A percentile compares a stretch with the other conserved stretches of the same genome.
Evolutionary conservation across 2,888 invertebrate genomes (phyloP).

Genomic region (Drosophila kambysellisi): DNA sequence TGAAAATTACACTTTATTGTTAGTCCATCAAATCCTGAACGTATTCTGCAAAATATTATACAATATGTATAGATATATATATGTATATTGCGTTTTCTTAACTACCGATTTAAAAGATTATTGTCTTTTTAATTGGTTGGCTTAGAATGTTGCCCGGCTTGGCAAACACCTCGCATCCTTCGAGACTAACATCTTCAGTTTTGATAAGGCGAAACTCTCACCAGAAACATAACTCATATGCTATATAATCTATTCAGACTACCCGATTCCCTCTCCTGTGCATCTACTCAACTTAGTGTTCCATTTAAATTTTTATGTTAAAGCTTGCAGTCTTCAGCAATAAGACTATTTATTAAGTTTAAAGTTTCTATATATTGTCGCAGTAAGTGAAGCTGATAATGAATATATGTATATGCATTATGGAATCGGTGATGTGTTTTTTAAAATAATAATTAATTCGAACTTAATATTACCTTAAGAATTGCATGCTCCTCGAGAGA

Average conservation of each 20-base stretch:
- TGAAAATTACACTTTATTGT: constrained; percentile 5
- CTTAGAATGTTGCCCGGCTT: not conserved
- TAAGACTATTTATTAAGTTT: not conserved
- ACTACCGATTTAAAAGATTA: not conserved
- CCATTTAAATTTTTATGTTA: not conserved
- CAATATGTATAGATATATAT: not conserved
- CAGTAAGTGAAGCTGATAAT: not conserved
- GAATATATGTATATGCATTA: not conserved
- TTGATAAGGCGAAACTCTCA: not conserved
- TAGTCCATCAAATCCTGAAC: not conserved
- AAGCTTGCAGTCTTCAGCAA: not conserved
- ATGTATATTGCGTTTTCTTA: not conserved
- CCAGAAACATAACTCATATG: not conserved
- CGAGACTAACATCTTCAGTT: not conserved
- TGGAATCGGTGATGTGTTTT: not conserved
- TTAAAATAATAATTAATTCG: not conserved
- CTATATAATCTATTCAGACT: not conserved
- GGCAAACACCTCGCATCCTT: not conserved
- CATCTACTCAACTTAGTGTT: not conserved
- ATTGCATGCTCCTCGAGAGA: not conserved
- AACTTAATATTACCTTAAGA: not conserved
- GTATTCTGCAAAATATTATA: not conserved
- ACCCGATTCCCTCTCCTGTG: not conserved
- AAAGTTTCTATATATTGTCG: not conserved
- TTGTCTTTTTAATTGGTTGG: not conserved